Evolutionary conservation across 2,888 invertebrate genomes (phyloP), one percentile per base, ranked within the genome.

Genomic region (Parnassius glacialis): DNA sequence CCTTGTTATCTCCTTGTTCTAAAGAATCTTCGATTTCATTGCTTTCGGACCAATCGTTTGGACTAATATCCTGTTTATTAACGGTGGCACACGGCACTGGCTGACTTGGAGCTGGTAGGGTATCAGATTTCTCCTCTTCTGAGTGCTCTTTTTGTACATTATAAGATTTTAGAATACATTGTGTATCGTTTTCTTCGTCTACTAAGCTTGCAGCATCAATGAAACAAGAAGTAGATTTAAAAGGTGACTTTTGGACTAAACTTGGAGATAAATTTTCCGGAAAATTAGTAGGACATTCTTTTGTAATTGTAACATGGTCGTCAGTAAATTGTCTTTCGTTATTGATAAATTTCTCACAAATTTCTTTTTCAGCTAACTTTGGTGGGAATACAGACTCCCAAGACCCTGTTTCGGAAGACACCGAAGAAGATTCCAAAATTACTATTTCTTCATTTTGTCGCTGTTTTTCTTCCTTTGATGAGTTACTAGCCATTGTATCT

Each of bases 201-300:
- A 93, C 93, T 67, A 96, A 85, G 75, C 94, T 94, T 9, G 96
- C 94, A 13, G 96, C 96, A 79, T 96, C 96, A 68, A 96, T 96
- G 72, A 96, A 96, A 78, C 94, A 96, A 64, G 94, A 78, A 2
- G 81, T 77, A 25, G 81, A 76, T 73, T 84, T 87, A 54, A 74
- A 74, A 3, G 79, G 74, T 2, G 79, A 75, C 64, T 78, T 82
- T 67, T 79, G 76, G 13, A 72, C 74, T 65, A 74, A 67, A 66
- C 71, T 73, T 52, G 70, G 64, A 10, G 54, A 16, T 48, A 58
- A n/a, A 45, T 64, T 64, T 59, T 42, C 66, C 52, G 81, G 74
- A 58, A 75, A 80, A 64, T 80, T 68, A 61, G 74, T 75, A 55
- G 76, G 12, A 55, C 65, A 52, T 11, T 42, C 48, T 41, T 61